Evolutionary conservation across 2,888 invertebrate species (phyloP), one percentile per base, ranked within the genome.

Genomic region (Odontocerum albicorne): DNA sequence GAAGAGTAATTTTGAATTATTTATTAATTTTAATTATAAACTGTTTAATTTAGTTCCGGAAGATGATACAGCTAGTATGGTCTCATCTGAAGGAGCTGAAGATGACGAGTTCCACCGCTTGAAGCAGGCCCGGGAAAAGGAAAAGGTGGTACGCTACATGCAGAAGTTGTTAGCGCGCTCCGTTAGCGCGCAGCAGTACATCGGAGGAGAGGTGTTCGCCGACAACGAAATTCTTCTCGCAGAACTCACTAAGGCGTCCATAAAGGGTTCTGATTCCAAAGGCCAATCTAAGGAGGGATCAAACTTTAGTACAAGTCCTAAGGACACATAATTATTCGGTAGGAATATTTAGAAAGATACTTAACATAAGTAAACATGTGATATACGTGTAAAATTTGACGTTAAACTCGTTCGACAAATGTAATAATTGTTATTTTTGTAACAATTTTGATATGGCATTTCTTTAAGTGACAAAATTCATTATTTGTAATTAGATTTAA

Each of bases 41-140:
- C n/a, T n/a, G n/a, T n/a, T 35, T 15, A 35, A 2, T 33, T 12
- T 20, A 61, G 61, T 51, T 50, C 54, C 56, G 3, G 61, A 61
- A 55, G 61, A 61, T 38, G 61, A 61, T 10, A 51, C 47, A 7
- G 52, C 53, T 7, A 59, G 61, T 22, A 31, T 55, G 4, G 39
- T 36, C 32, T 55, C 57, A 3, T 39, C 50, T n/a, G 43, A 64
- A 15, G 72, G 69, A 17, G 68, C 70, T 22, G 71, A 70, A 7
- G 77, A 81, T 51, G 88, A 88, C 64, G 88, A 90, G 61, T 90
- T 90, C 65, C 81, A 84, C 39, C 83, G 84, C 54, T 71, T 91
- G 42, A 86, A 86, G 65, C 79, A 79, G 38, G 77, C 82, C 49
- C 78, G 90, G 2, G 86, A 87, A 64, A 85, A 85, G 65, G 85